Percentiles rank a stretch among this genome's conserved stretches.
phyloP scores from a whole-genome alignment of 2,888 invertebrate species.

The Polydrusus cervinus region DNA sequence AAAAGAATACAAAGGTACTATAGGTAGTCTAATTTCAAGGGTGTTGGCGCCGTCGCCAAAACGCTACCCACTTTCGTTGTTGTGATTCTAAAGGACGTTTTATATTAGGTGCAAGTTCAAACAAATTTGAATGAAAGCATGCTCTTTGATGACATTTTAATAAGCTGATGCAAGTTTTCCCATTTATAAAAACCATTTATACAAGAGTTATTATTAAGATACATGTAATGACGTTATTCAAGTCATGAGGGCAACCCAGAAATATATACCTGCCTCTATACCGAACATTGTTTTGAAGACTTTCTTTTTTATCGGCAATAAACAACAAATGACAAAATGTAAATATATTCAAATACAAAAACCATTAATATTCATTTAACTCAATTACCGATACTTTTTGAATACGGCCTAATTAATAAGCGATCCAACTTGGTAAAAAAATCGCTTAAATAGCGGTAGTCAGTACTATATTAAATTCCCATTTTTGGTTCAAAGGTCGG shows the following conservation, averaged over 20 bases:
- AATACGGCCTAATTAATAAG: constrained; percentile 32
- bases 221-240: constrained; percentile 13
- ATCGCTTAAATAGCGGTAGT: constrained; percentile 30
- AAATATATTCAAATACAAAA: constrained; percentile 38
- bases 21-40: too few relatives aligned
- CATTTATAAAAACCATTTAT: too few relatives aligned
- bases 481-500: constrained; percentile 28
- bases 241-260: background rate
- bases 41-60: too few relatives aligned
- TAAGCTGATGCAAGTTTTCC: too few relatives aligned
- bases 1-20: too few relatives aligned
- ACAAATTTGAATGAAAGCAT: too few relatives aligned
- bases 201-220: constrained; percentile 5
- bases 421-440: constrained; percentile 22
- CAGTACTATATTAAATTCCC: constrained; percentile 35
- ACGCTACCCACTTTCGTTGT: too few relatives aligned
- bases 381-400: constrained; percentile 34
- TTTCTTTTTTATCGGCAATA: constrained; percentile 28
- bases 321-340: constrained; percentile 30
- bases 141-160: too few relatives aligned
- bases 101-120: too few relatives aligned
- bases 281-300: constrained; percentile 10
- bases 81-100: too few relatives aligned
- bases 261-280: background rate
- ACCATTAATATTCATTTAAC: constrained; percentile 33